Conservation (phyloP, 1,140 invertebrate genomes). For the Drosophila mayri region DNA sequence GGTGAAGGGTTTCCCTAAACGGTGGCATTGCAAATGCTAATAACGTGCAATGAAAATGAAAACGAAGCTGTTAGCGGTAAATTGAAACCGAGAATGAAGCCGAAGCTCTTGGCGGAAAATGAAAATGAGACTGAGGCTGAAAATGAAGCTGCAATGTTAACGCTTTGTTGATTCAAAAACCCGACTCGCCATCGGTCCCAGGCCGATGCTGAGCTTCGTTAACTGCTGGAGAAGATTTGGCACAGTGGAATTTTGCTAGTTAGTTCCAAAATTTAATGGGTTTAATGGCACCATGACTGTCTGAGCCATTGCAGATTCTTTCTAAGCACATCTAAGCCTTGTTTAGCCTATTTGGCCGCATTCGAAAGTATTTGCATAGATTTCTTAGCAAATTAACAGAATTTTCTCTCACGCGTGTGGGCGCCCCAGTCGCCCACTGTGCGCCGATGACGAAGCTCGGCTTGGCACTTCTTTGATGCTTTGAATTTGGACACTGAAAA, state of each 20-base stretch:
- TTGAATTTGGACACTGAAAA: slow-evolving; percentile 3
- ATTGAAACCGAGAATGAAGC: slow-evolving; percentile 58
- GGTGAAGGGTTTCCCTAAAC: slow-evolving; percentile 76
- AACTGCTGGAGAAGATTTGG: slow-evolving; percentile 21
- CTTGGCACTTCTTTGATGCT: slow-evolving; percentile 63
- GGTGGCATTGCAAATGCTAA: slow-evolving; percentile 73
- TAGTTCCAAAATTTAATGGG: not conserved
- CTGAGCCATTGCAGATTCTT: not conserved
- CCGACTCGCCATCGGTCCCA: slow-evolving; percentile 21
- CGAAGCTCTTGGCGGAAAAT: slow-evolving; percentile 27
- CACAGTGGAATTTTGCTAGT: slow-evolving; percentile 18
- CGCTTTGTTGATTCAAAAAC: slow-evolving; percentile 64
- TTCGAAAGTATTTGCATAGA: slow-evolving; percentile 51
- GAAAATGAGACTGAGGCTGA: slow-evolving; percentile 54
- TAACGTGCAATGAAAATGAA: slow-evolving; percentile 59
- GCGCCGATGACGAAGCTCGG: slow-evolving; percentile 65
- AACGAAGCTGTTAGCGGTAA: slow-evolving; percentile 59
- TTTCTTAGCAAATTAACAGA: slow-evolving; percentile 47
- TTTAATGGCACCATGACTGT: slow-evolving; percentile 3
- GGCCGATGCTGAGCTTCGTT: slow-evolving; percentile 34
- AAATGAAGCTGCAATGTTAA: slow-evolving; percentile 75
- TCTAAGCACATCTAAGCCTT: slow-evolving; percentile 2
- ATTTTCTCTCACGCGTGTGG: slow-evolving; percentile 36
- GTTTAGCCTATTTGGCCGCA: slow-evolving; percentile 21
- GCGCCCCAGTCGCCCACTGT: slow-evolving; percentile 47